Conservation (phyloP, 2,113 vertebrate genomes). For the Antigone vipio region DNA sequence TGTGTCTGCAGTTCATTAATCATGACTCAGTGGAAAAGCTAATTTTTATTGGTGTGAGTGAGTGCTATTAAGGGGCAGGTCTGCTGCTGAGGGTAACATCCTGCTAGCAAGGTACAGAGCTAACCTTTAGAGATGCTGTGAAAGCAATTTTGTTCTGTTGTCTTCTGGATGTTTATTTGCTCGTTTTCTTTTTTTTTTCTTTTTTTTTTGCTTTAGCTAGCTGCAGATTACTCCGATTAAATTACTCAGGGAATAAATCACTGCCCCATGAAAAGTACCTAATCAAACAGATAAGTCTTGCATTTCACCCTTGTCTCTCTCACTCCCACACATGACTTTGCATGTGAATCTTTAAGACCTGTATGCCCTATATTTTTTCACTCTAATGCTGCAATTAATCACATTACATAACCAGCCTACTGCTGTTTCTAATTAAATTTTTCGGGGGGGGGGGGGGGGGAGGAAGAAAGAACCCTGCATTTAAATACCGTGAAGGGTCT, state of each 20-base stretch:
- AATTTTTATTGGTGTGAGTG: background rate
- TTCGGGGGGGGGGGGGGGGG: background rate
- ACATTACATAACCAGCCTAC: slow-evolving; percentile 66
- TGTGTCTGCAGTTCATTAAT: background rate
- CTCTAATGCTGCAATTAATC: slow-evolving; percentile 63
- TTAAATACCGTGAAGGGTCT: slow-evolving; percentile 44
- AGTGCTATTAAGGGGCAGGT: background rate
- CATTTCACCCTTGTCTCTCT: slow-evolving; percentile 32
- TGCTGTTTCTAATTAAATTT: slow-evolving; percentile 68
- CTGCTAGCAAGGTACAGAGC: background rate
- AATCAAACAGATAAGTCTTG: slow-evolving; percentile 35
- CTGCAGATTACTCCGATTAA: background rate
- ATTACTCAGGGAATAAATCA: slow-evolving; percentile 41
- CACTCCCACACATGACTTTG: slow-evolving; percentile 52
- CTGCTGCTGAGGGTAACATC: background rate
- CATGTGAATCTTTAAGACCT: slow-evolving; percentile 63
- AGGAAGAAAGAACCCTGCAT: slow-evolving; percentile 4
- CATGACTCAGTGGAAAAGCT: slow-evolving; percentile 44
- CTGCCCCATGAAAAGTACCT: background rate
- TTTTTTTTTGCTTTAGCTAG: background rate
- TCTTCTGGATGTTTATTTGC: background rate
- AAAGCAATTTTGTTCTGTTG: background rate
- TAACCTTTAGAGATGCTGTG: slow-evolving; percentile 1
- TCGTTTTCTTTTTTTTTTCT: background rate
- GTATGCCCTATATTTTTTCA: slow-evolving; percentile 50